Conservation (phyloP, 2,113 vertebrate species). For the Tautogolabrus adspersus region DNA sequence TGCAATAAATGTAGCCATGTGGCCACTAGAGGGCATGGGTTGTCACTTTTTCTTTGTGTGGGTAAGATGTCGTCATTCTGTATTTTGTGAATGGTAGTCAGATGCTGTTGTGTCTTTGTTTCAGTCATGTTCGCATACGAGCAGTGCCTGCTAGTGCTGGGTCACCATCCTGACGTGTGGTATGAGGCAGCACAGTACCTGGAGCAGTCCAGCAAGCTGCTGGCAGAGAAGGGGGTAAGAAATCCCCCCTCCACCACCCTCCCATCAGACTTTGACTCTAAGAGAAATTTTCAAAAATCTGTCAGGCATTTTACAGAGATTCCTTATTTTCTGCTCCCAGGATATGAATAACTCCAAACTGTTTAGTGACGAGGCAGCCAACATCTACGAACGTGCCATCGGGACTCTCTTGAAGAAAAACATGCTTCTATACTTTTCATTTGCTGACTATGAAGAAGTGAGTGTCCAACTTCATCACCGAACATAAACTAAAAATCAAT, state of each 20-base stretch:
- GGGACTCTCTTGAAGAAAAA: conserved; percentile 98
- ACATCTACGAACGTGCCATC: conserved; percentile 99
- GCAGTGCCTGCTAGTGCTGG: conserved; percentile 97
- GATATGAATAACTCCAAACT: conserved; percentile 99
- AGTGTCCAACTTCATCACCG: conserved; percentile 42
- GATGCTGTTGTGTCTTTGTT: conserved; percentile 64
- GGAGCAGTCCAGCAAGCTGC: conserved; percentile 97
- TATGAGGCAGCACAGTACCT: conserved; percentile 99
- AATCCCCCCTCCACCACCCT: background rate
- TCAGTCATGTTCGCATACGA: conserved; percentile 99
- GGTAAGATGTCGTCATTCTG: background rate
- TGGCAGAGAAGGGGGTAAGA: conserved; percentile 97
- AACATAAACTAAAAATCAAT: background rate
- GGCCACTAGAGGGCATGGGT: conserved; percentile 47
- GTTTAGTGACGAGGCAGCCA: conserved; percentile 98
- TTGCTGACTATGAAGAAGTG: conserved; percentile 98
- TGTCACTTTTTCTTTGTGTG: background rate
- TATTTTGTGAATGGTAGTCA: background rate
- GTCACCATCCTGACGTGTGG: conserved; percentile 98
- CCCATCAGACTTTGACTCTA: no score
- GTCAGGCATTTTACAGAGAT: background rate
- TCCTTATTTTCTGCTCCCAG: conserved; percentile 70
- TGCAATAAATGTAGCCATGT: background rate
- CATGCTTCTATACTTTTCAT: conserved; percentile 99
- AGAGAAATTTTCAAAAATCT: no score